These are phyloP conservation scores for Sphaerophoria taeniata DNA, from an alignment of 2,888 invertebrate species.

Conservation along the genomic window DNA sequence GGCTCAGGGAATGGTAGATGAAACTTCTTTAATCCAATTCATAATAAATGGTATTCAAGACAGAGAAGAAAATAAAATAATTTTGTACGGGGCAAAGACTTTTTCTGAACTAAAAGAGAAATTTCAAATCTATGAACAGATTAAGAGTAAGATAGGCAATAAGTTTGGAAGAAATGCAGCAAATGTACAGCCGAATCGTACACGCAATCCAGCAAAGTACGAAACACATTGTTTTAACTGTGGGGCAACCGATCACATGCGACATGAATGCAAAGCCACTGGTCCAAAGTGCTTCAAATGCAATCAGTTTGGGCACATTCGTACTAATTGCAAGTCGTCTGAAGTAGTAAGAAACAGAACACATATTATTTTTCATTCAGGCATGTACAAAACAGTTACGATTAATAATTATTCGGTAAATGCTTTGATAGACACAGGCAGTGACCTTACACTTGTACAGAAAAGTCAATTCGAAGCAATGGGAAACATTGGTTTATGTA, in stretches of 20 bases:
- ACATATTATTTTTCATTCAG: constrained; percentile 4
- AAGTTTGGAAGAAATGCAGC: background rate
- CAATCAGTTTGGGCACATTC: constrained; percentile 40
- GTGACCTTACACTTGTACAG: constrained; percentile 1
- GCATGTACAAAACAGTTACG: constrained; percentile 5
- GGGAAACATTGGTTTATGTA: background rate
- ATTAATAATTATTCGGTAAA: constrained; percentile 15
- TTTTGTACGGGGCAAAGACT: background rate
- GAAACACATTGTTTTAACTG: background rate
- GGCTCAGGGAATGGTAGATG: background rate
- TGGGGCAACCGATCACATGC: background rate
- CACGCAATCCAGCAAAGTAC: background rate
- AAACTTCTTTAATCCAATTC: constrained; percentile 3
- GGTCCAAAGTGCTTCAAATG: constrained; percentile 36
- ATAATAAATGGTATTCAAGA: constrained; percentile 12
- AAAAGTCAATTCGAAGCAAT: constrained; percentile 14
- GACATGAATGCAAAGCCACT: background rate
- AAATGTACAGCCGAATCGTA: background rate
- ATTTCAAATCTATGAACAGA: constrained; percentile 1
- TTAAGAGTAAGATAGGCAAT: background rate
- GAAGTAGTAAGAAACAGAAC: background rate
- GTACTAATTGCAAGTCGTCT: constrained; percentile 18
- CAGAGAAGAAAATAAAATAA: constrained; percentile 3
- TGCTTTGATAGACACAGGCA: constrained; percentile 8
- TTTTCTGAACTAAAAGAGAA: constrained; percentile 10